phyloP scores from a whole-genome alignment of 2,888 invertebrate genomes.

The Drosophila picticornis region DNA sequence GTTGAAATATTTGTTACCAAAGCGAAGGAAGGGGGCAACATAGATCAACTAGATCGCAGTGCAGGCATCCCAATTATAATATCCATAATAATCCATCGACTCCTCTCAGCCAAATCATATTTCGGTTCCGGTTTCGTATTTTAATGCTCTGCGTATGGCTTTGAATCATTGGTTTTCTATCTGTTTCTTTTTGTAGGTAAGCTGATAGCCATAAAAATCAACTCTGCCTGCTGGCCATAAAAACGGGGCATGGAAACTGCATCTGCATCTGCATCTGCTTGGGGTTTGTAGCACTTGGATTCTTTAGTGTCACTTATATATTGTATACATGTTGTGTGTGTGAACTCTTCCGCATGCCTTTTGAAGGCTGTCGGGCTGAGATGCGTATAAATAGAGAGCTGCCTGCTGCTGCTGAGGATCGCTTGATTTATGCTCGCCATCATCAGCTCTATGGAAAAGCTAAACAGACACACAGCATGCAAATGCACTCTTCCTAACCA shows the following conservation, averaged over 20 bases:
- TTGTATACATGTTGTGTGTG: conserved; percentile 2
- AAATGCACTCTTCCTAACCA: not conserved
- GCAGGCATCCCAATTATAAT: too few relatives aligned
- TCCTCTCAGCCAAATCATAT: not conserved
- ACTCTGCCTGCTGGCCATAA: not conserved
- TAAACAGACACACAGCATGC: conserved; percentile 41
- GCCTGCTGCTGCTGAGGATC: conserved; percentile 45
- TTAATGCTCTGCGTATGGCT: not conserved
- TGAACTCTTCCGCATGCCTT: conserved; percentile 59
- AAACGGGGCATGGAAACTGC: conserved; percentile 1
- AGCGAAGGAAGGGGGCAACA: too few relatives aligned
- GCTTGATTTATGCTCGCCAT: conserved; percentile 55
- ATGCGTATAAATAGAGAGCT: conserved; percentile 12
- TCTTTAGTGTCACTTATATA: conserved; percentile 9
- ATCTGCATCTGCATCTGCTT: conserved; percentile 21
- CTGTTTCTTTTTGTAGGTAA: conserved; percentile 42
- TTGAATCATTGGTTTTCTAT: not conserved
- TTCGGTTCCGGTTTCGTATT: not conserved
- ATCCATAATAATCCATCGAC: not conserved
- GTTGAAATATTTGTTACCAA: not conserved
- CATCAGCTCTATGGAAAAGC: conserved; percentile 26
- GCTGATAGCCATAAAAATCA: conserved; percentile 5
- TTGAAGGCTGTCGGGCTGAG: conserved; percentile 12
- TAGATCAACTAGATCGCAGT: too few relatives aligned
- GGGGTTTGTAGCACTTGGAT: conserved; percentile 22